Base-by-base conservation (phyloP, 1,140 invertebrate genomes). In the Aricia agestis region DNA sequence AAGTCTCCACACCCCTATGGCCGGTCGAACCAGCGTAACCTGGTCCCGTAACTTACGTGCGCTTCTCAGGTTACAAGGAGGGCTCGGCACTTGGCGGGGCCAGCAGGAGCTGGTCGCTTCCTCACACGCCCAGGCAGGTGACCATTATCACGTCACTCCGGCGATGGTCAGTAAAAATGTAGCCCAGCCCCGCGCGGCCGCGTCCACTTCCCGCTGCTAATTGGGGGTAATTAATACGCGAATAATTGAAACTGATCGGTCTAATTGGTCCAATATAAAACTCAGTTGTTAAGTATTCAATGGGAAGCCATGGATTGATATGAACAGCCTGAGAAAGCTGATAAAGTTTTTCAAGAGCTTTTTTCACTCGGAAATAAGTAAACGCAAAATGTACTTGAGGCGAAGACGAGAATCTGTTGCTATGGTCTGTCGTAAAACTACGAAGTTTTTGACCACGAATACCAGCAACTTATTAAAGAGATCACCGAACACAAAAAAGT, bases 341-440 rank as follows among this genome's bases (percentile, higher is more conserved):
- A 66, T 73, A 78, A 10, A 78, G 72, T 66, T 66, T 67, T 9
- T 71, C 77, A 65, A 81, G 76, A 61, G 76, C n/a, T 70, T 76
- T 68, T 75, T 82, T 63, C 72, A n/a, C 6, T 57, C 68, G 18
- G 2, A 57, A 61, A 42, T 66, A 4, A 42, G 45, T 32, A 80
- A 69, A 70, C 79, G 72, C 67, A 84, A 77, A 7, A 87, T 85
- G 76, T 81, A 86, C 63, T 80, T 89, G 66, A 89, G 79, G 76
- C 75, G 80, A 7, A 82, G 86, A 72, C 76, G 86, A 58, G 89
- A 91, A 74, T 91, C 89, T 0, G 85, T 91, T 13, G 87, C 86
- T 7, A 81, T 84, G 1, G 89, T 89, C 6, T 91, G 85, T 18
- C 85, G 80, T 69, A 87, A 84, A 73, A 91, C 89, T 19, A 91